Conservation (phyloP, 2,113 vertebrate species). For the Xenopus laevis region DNA sequence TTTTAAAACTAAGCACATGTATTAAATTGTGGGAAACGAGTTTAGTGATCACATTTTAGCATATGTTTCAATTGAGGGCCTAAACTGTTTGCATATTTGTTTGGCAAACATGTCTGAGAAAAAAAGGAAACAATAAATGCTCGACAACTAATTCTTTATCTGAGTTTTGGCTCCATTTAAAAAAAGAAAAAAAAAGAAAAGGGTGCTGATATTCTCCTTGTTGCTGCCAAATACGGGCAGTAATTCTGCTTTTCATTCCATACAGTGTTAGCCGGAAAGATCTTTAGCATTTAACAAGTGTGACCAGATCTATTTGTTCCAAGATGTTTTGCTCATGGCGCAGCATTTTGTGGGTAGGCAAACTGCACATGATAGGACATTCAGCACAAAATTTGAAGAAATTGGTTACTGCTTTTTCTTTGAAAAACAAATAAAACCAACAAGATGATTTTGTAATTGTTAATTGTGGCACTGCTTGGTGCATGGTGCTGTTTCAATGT, state of each 20-base stretch:
- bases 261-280: not conserved
- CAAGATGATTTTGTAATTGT: no score
- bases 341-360: no score
- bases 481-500: no score
- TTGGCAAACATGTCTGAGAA: not conserved
- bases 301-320: no score
- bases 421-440: no score
- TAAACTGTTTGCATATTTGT: constrained; percentile 1
- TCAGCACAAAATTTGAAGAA: no score
- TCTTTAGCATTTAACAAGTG: not conserved
- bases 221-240: not conserved
- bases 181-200: no score
- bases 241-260: not conserved
- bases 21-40: constrained; percentile 7
- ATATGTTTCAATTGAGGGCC: not conserved
- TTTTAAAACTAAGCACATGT: not conserved
- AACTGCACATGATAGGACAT: no score
- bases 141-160: not conserved
- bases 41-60: not conserved
- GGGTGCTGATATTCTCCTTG: not conserved
- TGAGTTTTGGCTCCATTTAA: not conserved
- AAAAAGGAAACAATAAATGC: constrained; percentile 7
- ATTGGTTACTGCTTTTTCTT: no score
- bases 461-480: no score
- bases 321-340: no score